Evolutionary conservation across 2,113 vertebrate species (phyloP).

Genomic region (Psittacara wagleri): DNA sequence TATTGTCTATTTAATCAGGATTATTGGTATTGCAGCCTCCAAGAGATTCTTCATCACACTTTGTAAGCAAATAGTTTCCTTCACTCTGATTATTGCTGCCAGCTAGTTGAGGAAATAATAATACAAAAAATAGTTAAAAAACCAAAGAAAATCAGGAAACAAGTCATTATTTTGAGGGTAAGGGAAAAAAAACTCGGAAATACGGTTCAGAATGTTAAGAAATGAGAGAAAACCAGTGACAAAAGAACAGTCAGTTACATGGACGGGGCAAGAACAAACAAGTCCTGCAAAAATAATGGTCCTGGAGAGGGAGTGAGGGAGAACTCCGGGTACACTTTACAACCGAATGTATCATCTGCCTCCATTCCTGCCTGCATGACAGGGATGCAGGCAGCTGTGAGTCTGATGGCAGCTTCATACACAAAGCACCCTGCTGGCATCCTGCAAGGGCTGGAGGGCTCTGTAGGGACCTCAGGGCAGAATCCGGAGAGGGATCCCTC

Average conservation of each 20-base stretch:
- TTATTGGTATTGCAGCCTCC: neutral
- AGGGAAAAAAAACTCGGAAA: neutral
- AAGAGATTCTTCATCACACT: neutral
- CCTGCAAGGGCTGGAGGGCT: neutral
- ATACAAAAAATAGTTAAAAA: neutral
- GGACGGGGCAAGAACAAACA: neutral
- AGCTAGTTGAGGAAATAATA: neutral
- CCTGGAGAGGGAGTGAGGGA: neutral
- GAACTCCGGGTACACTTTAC: neutral
- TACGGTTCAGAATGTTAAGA: neutral
- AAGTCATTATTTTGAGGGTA: neutral
- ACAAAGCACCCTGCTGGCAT: neutral
- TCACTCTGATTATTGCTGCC: neutral
- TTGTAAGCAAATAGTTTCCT: neutral
- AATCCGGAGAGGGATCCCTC: neutral
- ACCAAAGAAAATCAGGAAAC: neutral
- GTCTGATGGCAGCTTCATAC: neutral
- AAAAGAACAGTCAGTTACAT: neutral
- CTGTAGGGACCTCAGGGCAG: neutral
- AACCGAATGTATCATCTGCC: neutral
- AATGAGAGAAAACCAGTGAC: neutral
- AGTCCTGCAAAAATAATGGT: neutral
- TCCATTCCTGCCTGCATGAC: neutral
- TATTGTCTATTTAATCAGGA: neutral
- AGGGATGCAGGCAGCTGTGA: neutral